Base-by-base conservation (phyloP, 2,113 vertebrate genomes). In the Lates calcarifer region DNA sequence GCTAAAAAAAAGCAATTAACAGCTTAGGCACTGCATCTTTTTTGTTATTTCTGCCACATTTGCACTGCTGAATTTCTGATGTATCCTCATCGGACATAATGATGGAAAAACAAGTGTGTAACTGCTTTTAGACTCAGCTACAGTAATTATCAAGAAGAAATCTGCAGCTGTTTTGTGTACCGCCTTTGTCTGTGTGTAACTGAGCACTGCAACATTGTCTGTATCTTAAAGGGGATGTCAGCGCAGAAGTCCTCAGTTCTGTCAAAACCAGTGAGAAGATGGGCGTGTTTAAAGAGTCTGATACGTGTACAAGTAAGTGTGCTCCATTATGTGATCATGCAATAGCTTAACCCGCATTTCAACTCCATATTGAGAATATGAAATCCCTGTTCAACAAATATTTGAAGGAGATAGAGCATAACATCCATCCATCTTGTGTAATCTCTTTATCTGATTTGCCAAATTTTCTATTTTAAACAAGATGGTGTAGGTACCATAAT, bases 261-360 rank as follows among this genome's bases (percentile, higher is more conserved):
- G 86, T 96, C 74, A 93, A 90, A 87, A 83, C 80, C 74, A 95
- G 85, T 37, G 56, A 74, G 2, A 26, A 14, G 71, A 95, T 96
- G 95, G 95, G 95, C 26, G 0, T 1, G 3, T 95, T 86, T 82
- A 87, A 2, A 79, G 91, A 94, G 79, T 82, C 92, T 0, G 1
- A 55, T 1, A 1, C 1, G 5, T 96, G 95, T 41, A 45, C 31
- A 72, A 84, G 95, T 95, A 84, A 94, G 95, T 90, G 22, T 3
- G 3, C 60, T 39, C 13, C n/a, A 47, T 29, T 4, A 33, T 74
- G 47, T 17, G 15, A 49, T 53, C 22, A 56, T 8, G 39, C 35
- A 17, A 15, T 22, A 26, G 26, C 29, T 49, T 33, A 7, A 15
- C 7, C n/a, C 31, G 12, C 14, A 71, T n/a, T 37, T 22, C 4